These are phyloP conservation scores for Lethrus apterus DNA, from an alignment of 1,140 invertebrate species.

Conservation along the genomic window DNA sequence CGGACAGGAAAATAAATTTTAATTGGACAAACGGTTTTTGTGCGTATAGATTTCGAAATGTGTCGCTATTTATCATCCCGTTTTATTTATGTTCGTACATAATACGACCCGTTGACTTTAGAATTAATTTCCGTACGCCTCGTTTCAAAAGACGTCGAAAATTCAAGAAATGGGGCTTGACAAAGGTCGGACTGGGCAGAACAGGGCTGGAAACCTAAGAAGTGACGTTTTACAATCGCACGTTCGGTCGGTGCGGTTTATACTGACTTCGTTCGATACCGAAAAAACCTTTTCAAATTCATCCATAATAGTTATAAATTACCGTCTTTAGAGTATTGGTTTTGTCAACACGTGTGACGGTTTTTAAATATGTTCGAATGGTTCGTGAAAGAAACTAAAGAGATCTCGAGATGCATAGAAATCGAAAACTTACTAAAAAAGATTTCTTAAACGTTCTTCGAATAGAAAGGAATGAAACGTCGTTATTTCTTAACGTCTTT, in stretches of 20 bases:
- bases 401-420: too few relatives aligned
- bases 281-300: not conserved
- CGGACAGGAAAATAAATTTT: too few relatives aligned
- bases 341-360: slow-evolving; percentile 16
- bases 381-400: too few relatives aligned
- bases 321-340: slow-evolving; percentile 14
- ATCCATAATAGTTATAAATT: slow-evolving; percentile 14
- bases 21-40: too few relatives aligned
- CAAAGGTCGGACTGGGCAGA: slow-evolving; percentile 12
- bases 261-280: not conserved
- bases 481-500: too few relatives aligned
- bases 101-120: slow-evolving; percentile 4
- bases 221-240: slow-evolving; percentile 2
- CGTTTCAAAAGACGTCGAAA: slow-evolving; percentile 2
- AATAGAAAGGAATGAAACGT: too few relatives aligned
- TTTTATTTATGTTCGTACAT: too few relatives aligned
- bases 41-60: too few relatives aligned
- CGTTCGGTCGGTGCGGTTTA: slow-evolving; percentile 3
- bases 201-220: slow-evolving; percentile 14
- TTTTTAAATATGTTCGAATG: too few relatives aligned
- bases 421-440: too few relatives aligned
- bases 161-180: slow-evolving; percentile 7
- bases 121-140: not conserved
- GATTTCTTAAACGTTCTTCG: too few relatives aligned
- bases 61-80: too few relatives aligned